phyloP scores from a whole-genome alignment of 2,797 vertebrate species.

The Okamejei kenojei region DNA sequence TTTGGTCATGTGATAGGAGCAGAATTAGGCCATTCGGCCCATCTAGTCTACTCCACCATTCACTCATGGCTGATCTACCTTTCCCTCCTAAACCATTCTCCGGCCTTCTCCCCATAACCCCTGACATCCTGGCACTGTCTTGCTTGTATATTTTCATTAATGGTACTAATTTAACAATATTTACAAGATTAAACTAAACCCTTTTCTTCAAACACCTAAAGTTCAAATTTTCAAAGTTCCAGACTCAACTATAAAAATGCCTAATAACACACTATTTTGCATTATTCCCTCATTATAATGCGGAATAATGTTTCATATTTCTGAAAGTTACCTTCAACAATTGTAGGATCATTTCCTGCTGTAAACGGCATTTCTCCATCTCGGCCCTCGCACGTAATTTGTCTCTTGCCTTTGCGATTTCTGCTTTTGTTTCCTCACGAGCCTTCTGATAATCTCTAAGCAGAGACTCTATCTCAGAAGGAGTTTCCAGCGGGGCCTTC shows the following conservation, averaged over 20 bases:
- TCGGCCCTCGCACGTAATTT: slow-evolving; percentile 75
- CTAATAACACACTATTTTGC: not conserved
- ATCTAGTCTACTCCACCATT: no score
- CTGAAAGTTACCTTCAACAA: slow-evolving; percentile 62
- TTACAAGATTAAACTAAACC: not conserved
- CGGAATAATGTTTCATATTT: not conserved
- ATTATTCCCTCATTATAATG: not conserved
- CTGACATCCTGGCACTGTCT: not conserved
- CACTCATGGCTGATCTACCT: no score
- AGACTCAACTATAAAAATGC: not conserved
- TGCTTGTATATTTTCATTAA: not conserved
- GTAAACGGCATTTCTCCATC: slow-evolving; percentile 78
- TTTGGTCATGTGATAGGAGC: no score
- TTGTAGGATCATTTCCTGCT: slow-evolving; percentile 67
- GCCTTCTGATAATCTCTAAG: slow-evolving; percentile 79
- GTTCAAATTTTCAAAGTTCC: not conserved
- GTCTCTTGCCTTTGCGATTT: slow-evolving; percentile 77
- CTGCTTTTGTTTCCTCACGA: slow-evolving; percentile 76
- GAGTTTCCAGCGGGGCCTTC: slow-evolving; percentile 53
- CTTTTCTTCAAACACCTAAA: not conserved
- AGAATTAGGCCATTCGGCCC: no score
- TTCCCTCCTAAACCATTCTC: no score
- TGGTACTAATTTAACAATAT: not conserved
- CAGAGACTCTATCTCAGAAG: slow-evolving; percentile 77
- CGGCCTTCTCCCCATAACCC: no score